Percentiles rank a stretch among this genome's conserved stretches.
phyloP scores from a whole-genome alignment of 2,113 vertebrate genomes.

The Chionomys nivalis region DNA sequence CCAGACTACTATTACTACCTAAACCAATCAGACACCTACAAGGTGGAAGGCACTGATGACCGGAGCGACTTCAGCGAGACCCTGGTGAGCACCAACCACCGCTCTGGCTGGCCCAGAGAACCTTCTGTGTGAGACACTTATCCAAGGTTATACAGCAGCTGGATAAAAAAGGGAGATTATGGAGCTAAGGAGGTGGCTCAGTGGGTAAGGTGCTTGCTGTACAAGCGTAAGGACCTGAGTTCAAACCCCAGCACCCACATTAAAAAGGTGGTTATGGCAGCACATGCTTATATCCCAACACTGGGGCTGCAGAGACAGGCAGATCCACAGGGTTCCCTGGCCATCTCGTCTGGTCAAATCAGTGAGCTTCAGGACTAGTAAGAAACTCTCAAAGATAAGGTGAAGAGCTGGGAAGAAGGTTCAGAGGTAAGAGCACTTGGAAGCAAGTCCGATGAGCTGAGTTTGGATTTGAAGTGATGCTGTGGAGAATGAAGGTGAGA shows the following conservation, averaged over 20 bases:
- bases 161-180: background rate
- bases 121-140: background rate
- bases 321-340: background rate
- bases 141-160: background rate
- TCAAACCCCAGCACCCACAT: background rate
- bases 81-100: conserved; percentile 84
- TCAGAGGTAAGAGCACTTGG: background rate
- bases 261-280: background rate
- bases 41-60: conserved; percentile 96
- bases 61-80: conserved; percentile 94
- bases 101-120: background rate
- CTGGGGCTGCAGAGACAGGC: background rate
- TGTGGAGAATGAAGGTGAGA: background rate
- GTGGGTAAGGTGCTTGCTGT: background rate
- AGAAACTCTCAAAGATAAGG: background rate
- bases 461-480: background rate
- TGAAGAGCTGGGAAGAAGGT: background rate
- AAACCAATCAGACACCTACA: conserved; percentile 96
- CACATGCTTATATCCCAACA: background rate
- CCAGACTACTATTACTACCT: conserved; percentile 97
- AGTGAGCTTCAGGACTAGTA: background rate
- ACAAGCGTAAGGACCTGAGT: background rate
- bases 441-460: background rate
- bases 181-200: background rate
- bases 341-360: background rate